Conservation (phyloP, 2,113 vertebrate species). For the Bucco capensis region DNA sequence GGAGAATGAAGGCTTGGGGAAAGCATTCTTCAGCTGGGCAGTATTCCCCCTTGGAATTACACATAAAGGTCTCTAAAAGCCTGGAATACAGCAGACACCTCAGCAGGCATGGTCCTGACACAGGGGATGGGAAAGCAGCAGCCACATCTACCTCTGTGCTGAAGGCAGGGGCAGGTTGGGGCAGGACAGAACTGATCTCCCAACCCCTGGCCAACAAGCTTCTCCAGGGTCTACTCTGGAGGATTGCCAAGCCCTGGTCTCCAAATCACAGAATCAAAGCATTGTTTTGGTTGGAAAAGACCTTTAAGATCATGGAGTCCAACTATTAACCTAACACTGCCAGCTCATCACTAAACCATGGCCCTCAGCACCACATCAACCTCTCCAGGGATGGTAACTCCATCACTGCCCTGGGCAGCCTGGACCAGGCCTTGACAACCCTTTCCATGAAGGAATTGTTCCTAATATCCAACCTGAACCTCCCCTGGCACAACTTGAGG, state of each 20-base stretch:
- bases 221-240: neutral
- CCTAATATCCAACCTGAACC: neutral
- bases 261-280: neutral
- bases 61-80: neutral
- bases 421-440: neutral
- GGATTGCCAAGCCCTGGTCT: neutral
- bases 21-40: neutral
- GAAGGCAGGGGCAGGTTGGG: neutral
- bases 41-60: neutral
- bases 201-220: neutral
- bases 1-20: neutral
- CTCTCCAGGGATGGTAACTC: neutral
- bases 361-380: neutral
- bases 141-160: rapidly evolving
- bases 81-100: neutral
- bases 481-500: neutral
- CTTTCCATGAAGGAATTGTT: neutral
- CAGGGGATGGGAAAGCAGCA: too few species aligned
- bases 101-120: rapidly evolving
- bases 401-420: neutral
- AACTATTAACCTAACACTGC: neutral
- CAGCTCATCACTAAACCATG: neutral
- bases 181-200: neutral
- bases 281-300: neutral
- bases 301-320: neutral